Percentiles rank a stretch among this genome's conserved stretches.
These are phyloP conservation scores for Nephotettix cincticeps DNA, from an alignment of 1,140 invertebrate genomes.

Conservation along the genomic window DNA sequence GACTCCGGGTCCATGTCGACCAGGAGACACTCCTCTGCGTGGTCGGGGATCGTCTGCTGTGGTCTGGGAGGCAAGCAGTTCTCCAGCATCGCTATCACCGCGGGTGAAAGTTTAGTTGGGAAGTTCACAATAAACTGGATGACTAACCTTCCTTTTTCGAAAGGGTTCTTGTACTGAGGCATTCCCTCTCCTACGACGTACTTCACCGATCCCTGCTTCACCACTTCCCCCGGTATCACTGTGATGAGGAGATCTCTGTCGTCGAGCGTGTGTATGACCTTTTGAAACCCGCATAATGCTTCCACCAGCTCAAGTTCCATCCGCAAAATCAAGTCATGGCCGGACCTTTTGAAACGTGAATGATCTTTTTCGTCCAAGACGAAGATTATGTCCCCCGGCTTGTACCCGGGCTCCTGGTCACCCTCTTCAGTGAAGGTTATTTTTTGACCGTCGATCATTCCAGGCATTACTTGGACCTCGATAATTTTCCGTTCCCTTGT, in stretches of 20 bases:
- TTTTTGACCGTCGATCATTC: constrained; percentile 96
- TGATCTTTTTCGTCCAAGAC: constrained; percentile 96
- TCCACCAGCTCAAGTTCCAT: constrained; percentile 84
- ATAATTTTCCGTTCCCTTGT: constrained; percentile 90
- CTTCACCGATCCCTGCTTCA: constrained; percentile 89
- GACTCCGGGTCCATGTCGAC: constrained; percentile 69
- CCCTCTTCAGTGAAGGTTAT: constrained; percentile 95
- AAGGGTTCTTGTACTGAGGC: constrained; percentile 95
- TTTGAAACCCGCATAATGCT: constrained; percentile 94
- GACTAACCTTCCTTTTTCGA: constrained; percentile 92
- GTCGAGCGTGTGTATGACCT: constrained; percentile 91
- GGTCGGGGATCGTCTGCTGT: constrained; percentile 79
- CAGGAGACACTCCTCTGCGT: constrained; percentile 77
- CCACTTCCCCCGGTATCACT: constrained; percentile 65
- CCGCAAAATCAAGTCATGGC: constrained; percentile 84
- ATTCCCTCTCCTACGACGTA: constrained; percentile 78
- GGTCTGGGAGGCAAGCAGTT: constrained; percentile 52
- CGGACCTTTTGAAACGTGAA: constrained; percentile 71
- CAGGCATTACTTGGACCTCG: constrained; percentile 97
- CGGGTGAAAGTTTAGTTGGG: constrained; percentile 72
- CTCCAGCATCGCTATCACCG: constrained; percentile 75
- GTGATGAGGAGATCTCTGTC: constrained; percentile 87
- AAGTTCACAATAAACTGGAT: constrained; percentile 94
- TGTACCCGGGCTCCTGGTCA: constrained; percentile 94
- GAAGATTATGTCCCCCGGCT: constrained; percentile 95